Percentiles rank a stretch among this genome's conserved stretches.
phyloP scores from a whole-genome alignment of 2,888 invertebrate genomes.

The Habroteleia sp. region DNA sequence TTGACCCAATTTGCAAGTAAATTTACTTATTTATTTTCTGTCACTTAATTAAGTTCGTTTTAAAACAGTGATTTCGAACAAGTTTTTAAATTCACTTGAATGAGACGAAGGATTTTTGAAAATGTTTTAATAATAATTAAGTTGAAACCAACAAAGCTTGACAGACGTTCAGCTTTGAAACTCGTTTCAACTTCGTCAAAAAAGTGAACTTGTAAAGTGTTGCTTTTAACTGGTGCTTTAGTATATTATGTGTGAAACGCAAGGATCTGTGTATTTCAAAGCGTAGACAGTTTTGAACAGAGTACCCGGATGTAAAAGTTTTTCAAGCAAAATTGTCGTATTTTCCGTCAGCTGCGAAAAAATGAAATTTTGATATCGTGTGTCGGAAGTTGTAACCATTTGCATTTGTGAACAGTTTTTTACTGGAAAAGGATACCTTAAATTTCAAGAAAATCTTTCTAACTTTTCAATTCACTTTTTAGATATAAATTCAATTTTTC shows the following conservation, averaged over 20 bases:
- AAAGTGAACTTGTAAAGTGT: slow-evolving; percentile 16
- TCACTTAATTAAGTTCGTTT: no score
- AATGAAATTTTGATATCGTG: slow-evolving; percentile 22
- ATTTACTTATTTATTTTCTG: no score
- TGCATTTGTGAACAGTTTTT: neutral
- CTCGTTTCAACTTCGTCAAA: slow-evolving; percentile 1
- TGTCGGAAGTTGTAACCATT: slow-evolving; percentile 22
- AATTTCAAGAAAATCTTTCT: no score
- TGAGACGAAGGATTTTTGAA: neutral
- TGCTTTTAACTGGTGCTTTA: slow-evolving; percentile 21
- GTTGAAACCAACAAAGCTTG: slow-evolving; percentile 6
- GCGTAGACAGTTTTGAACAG: slow-evolving; percentile 6
- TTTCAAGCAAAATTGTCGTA: slow-evolving; percentile 2
- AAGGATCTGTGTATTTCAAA: slow-evolving; percentile 6
- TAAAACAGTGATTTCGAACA: no score
- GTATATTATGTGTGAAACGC: slow-evolving; percentile 18
- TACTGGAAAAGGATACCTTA: no score
- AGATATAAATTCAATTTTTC: no score
- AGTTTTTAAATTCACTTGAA: neutral
- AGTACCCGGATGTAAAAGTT: slow-evolving; percentile 6
- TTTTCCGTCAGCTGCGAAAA: slow-evolving; percentile 4
- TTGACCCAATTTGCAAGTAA: no score
- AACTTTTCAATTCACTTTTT: no score
- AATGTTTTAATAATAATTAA: slow-evolving; percentile 13
- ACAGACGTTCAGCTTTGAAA: slow-evolving; percentile 7